Percentiles rank a stretch among this genome's conserved stretches.
Evolutionary conservation across 2,113 vertebrate genomes (phyloP).

Genomic region (Lampris megalopsis): DNA sequence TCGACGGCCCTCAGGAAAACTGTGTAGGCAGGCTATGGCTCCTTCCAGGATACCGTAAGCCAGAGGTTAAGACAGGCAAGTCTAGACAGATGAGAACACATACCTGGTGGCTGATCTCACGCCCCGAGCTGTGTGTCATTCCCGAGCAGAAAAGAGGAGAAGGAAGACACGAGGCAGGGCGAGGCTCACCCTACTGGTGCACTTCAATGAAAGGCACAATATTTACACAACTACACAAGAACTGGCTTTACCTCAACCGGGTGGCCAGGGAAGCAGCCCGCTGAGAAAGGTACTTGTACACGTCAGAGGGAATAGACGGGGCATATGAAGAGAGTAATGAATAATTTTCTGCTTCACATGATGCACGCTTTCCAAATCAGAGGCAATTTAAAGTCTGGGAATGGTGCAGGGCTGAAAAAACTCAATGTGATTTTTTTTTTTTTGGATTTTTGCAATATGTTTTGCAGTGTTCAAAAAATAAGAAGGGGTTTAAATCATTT

Average conservation of each 20-base stretch:
- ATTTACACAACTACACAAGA: neutral
- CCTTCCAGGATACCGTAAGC: neutral
- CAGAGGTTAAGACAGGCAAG: conserved; percentile 39
- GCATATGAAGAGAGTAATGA: neutral
- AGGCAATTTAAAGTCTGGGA: neutral
- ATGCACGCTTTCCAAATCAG: no score
- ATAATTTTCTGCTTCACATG: no score
- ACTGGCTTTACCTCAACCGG: no score
- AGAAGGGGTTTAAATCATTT: no score
- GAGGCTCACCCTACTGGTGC: neutral
- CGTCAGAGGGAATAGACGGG: neutral
- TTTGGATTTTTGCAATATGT: neutral
- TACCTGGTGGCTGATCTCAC: conserved; percentile 46
- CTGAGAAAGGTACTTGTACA: no score
- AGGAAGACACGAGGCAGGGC: conserved; percentile 27
- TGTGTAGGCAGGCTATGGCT: conserved; percentile 22
- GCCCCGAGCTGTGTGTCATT: conserved; percentile 22
- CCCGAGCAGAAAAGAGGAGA: conserved; percentile 30
- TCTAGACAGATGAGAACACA: conserved; percentile 51
- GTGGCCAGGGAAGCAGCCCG: no score
- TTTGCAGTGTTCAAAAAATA: no score
- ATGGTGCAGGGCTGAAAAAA: neutral
- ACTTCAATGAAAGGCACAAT: neutral
- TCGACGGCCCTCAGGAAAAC: neutral
- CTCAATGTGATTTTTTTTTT: neutral